Base-by-base conservation (phyloP, 2,797 vertebrate species). In the Sebastes taczanowskii region DNA sequence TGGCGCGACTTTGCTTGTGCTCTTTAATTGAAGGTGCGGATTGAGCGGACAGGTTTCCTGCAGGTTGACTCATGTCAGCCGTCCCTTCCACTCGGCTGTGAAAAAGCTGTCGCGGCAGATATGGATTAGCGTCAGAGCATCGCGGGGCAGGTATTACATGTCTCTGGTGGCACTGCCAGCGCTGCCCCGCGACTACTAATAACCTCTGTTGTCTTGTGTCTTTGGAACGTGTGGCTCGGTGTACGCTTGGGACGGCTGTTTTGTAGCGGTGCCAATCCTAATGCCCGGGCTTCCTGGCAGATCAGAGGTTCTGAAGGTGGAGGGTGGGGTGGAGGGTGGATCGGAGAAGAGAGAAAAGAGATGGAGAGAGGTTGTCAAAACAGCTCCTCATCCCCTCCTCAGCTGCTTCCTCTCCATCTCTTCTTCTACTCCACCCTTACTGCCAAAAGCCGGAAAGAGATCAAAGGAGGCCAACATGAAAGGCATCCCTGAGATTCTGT, bases 401-500 rank as follows among this genome's bases (percentile, higher is more conserved):
- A 66, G 76, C 84, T 84, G 69, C 89, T 81, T 89, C 66, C 72
- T 69, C 74, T 86, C 86, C 65, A 74, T 83, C 86, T 89, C 83
- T 69, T 84, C 87, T 86, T 72, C 83, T 76, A 20, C 81, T 74
- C 74, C 88, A 73, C 85, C 88, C 77, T 80, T 56, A 73, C 88
- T 93, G 86, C 86, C 85, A 91, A 87, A 93, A 87, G 87, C 80
- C 76, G 64, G 75, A 56, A 71, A 52, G 64, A 91, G 93, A 95
- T 95, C 93, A 95, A 95, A 95, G 91, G 25, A 66, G 83, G 64
- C 74, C 69, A 11, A 94, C 94, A 94, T 95, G 89, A 96, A 95
- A 95, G 90, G 85, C 81, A 82, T 88, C 74, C 78, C 86, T 87
- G 91, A 92, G 89, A 93, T 93, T 82, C 78, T 56, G 64, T 55